Conservation (phyloP, 92 coral and sea anemone species). For the Palythoa grandis region DNA sequence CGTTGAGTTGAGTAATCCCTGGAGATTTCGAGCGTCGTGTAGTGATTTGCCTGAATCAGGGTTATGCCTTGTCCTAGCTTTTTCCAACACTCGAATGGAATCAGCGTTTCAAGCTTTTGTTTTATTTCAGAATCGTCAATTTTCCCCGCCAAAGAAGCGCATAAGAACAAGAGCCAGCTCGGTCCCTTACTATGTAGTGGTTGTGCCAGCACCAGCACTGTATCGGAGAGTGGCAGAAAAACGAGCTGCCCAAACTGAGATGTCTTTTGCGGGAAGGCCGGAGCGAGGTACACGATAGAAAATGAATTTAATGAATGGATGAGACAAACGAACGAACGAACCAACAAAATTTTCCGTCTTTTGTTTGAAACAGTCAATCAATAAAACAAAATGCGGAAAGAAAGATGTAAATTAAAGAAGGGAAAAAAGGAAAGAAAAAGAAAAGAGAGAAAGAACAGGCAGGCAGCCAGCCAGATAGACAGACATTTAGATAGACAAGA, state of each 20-base stretch:
- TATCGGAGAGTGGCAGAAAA: constrained; percentile 29
- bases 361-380: no score
- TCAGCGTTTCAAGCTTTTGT: not conserved
- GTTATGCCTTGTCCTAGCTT: no score
- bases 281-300: not conserved
- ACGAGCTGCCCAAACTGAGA: constrained; percentile 9
- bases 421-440: no score
- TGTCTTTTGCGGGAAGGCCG: not conserved
- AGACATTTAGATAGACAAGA: no score
- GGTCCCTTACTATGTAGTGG: constrained; percentile 35
- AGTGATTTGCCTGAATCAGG: no score
- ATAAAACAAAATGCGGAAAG: no score
- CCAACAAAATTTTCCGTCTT: no score
- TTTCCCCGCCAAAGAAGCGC: not conserved
- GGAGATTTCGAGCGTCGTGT: no score
- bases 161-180: not conserved
- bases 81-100: not conserved
- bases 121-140: constrained; percentile 8
- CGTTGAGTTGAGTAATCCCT: no score
- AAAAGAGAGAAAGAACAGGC: no score
- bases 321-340: not conserved
- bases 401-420: no score
- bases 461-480: no score
- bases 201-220: constrained; percentile 35
- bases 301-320: not conserved